Evolutionary conservation across 2,888 invertebrate species (phyloP), one percentile per base, ranked within the genome.

Genomic region (Agrilus mali): DNA sequence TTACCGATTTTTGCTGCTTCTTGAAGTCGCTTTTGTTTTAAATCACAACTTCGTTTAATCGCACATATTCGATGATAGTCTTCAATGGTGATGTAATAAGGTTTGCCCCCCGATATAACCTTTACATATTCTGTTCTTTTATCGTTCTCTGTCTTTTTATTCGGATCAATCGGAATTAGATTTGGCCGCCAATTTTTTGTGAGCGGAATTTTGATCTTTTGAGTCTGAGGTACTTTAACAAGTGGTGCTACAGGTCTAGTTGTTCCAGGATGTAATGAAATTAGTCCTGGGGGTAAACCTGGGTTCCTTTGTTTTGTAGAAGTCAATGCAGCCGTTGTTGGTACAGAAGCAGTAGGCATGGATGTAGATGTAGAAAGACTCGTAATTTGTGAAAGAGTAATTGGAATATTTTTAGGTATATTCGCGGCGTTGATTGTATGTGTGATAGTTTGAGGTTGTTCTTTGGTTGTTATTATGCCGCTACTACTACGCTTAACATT

Each of bases 31-130:
- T 63, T 64, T 47, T 66, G 64, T 43, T 63, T 64, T 49, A 65
- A 53, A 47, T 68, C 68, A 46, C 64, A 66, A 59, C 81, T 82
- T 1, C 80, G 68, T 6, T 82, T 71, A 61, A 82, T 73, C 43
- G 81, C 73, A 61, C 82, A 82, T 82, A 83, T 82, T 50, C 84
- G 82, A 64, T 84, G 85, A 65, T 83, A 85, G 57, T 86, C 86
- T 40, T 81, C 78, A 32, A 86, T 73, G 3, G 83, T 83, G 54
- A 86, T 79, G 60, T 85, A 82, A 63, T 81, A 85, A 0, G 85
- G 79, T 56, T 81, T 81, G n/a, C 85, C 85, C 1, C 82, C 79
- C 0, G 83, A 80, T 59, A 82, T 78, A 1, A 82, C 82, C 56
- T 83, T 81, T n/a, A 83, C 79, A 16, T 82, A 66, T 44, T 78